phyloP scores from a whole-genome alignment of 2,797 vertebrate species.

The Epinephelus malabaricus region DNA sequence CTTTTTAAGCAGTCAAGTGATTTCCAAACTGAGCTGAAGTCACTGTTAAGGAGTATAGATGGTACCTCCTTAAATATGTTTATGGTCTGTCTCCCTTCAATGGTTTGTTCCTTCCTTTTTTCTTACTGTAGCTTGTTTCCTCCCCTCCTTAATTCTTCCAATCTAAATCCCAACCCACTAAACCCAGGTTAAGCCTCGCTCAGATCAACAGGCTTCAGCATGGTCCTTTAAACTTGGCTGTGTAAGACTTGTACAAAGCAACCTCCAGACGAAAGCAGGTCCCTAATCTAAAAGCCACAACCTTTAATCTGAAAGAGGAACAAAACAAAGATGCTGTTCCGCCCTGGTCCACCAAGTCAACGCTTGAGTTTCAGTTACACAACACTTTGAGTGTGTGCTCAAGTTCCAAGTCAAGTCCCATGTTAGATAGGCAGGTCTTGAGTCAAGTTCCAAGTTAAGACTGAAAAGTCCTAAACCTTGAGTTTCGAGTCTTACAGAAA shows the following conservation, averaged over 20 bases:
- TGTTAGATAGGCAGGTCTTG: too few species aligned
- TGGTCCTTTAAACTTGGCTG: conserved; percentile 44
- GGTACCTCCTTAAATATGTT: not conserved
- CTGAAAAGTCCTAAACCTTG: too few species aligned
- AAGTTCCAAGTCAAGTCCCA: too few species aligned
- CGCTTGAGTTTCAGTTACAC: conserved; percentile 1
- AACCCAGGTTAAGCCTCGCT: conserved; percentile 45
- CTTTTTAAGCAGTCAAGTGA: conserved; percentile 3
- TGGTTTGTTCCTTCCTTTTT: conserved; percentile 18
- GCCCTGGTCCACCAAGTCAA: not conserved
- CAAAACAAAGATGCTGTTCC: conserved; percentile 10
- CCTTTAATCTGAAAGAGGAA: conserved; percentile 27
- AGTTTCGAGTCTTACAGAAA: too few species aligned
- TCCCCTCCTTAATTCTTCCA: conserved; percentile 19
- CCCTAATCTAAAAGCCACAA: conserved; percentile 26
- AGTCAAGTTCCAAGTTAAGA: too few species aligned
- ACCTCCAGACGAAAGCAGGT: conserved; percentile 17
- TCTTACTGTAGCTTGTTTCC: conserved; percentile 3
- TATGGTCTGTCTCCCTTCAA: not conserved
- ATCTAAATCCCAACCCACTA: conserved; percentile 33
- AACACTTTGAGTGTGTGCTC: not conserved
- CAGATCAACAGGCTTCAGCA: conserved; percentile 48
- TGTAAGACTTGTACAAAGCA: conserved; percentile 22
- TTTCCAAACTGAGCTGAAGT: conserved; percentile 14
- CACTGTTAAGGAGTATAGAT: conserved; percentile 10